A percentile compares a stretch with the other conserved stretches of the same genome.
Evolutionary conservation across 2,113 vertebrate genomes (phyloP).

Genomic region (Rhegmatorhina hoffmannsi): DNA sequence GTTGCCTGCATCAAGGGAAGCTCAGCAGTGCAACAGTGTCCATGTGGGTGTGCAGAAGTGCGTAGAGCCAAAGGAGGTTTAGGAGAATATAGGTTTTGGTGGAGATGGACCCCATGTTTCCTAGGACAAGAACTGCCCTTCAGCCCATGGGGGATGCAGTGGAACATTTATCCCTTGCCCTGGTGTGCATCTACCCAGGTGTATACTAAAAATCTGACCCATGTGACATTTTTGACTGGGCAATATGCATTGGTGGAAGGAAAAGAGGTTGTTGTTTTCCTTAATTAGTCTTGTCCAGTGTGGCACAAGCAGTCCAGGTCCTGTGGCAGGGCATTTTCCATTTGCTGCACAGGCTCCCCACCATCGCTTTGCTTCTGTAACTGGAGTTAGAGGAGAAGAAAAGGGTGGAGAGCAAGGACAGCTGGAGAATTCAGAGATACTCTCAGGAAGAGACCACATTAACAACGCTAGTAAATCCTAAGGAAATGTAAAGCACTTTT

Average conservation of each 20-base stretch:
- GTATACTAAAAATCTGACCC: neutral
- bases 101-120: neutral
- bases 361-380: neutral
- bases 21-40: neutral
- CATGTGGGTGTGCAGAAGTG: accelerated
- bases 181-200: neutral
- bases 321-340: neutral
- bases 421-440: neutral
- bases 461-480: neutral
- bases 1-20: neutral
- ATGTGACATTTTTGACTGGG: accelerated
- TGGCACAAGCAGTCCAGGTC: accelerated
- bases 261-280: neutral
- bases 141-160: neutral
- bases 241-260: neutral
- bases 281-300: neutral
- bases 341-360: neutral
- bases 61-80: neutral
- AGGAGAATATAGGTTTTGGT: neutral
- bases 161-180: neutral
- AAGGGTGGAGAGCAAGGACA: neutral
- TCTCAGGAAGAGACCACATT: neutral
- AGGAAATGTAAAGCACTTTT: neutral
- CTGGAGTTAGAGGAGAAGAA: neutral
- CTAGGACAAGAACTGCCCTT: neutral